Conservation (phyloP, 2,113 vertebrate genomes). For the Xiphorhynchus elegans region DNA sequence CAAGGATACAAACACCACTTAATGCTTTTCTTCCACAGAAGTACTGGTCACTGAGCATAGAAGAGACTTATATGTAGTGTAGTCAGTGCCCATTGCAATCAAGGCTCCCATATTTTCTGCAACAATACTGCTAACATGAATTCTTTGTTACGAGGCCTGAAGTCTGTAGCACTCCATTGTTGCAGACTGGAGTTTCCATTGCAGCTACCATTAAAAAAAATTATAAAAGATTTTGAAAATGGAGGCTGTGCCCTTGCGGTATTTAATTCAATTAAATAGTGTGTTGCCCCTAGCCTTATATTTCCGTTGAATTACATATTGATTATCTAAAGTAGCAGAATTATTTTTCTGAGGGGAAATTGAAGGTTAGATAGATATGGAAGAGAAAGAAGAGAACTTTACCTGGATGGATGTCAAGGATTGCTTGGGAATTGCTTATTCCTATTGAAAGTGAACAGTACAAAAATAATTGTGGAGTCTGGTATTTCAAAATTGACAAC, state of each 20-base stretch:
- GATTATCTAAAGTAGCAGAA: neutral
- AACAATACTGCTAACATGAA: neutral
- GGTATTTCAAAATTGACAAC: neutral
- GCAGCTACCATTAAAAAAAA: neutral
- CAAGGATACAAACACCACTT: slow-evolving; percentile 12
- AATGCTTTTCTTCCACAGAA: neutral
- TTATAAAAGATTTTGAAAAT: neutral
- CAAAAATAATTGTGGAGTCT: neutral
- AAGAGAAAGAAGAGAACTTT: neutral
- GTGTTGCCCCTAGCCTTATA: neutral
- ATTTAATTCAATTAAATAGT: neutral
- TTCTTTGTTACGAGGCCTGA: neutral
- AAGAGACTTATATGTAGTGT: neutral
- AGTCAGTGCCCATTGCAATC: neutral
- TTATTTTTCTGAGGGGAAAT: neutral
- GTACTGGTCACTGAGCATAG: neutral
- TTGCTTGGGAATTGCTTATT: neutral
- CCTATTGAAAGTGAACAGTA: neutral
- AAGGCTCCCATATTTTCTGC: neutral
- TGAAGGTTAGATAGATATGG: neutral
- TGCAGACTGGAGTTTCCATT: neutral
- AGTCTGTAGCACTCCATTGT: neutral
- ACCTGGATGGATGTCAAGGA: neutral
- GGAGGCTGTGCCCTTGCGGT: neutral
- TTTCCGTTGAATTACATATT: neutral